These are phyloP conservation scores for Passerina amoena DNA, from an alignment of 2,113 vertebrate species.

Conservation along the genomic window DNA sequence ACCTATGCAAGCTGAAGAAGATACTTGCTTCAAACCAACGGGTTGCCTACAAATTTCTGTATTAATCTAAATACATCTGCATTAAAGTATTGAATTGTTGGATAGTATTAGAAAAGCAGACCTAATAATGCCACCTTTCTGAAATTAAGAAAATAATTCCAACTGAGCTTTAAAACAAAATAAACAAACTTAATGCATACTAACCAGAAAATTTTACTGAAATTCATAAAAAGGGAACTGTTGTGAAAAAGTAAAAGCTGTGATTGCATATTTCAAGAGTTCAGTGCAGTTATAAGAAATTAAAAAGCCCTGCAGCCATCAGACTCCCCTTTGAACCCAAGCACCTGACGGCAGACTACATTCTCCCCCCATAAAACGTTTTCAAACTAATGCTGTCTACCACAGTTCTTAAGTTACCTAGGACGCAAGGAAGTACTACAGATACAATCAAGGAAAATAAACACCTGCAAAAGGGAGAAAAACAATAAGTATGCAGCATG, in stretches of 20 bases:
- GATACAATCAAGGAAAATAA: background rate
- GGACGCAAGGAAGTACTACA: background rate
- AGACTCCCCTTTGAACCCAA: background rate
- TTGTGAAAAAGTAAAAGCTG: background rate
- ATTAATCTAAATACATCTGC: background rate
- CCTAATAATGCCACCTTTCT: background rate
- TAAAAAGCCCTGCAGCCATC: background rate
- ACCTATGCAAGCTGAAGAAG: background rate
- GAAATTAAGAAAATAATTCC: background rate
- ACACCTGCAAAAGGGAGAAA: background rate
- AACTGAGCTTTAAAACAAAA: background rate
- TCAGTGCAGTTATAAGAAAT: background rate
- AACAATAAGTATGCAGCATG: background rate
- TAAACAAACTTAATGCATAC: background rate
- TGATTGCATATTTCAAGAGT: background rate
- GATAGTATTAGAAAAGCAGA: background rate
- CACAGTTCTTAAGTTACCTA: background rate
- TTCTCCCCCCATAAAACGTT: background rate
- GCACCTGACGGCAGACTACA: background rate
- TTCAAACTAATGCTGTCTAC: background rate
- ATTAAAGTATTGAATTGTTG: background rate
- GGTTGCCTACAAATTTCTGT: background rate
- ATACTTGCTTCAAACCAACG: background rate
- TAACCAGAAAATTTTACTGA: background rate
- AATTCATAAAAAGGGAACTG: background rate